Base-by-base conservation (phyloP, 2,797 vertebrate genomes). In the Characodon lateralis region DNA sequence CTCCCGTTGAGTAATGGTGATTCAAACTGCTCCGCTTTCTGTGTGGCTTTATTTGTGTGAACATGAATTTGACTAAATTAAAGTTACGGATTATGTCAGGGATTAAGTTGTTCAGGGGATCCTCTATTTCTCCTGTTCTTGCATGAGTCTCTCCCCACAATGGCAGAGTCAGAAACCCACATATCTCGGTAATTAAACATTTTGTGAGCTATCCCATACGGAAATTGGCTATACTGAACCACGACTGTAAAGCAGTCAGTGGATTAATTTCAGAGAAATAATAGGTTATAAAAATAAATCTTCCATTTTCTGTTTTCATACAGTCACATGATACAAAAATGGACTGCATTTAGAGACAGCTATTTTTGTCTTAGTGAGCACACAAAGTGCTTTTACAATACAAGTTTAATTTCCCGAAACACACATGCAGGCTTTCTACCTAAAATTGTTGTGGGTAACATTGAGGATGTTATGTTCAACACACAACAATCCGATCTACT, bases 81-180 rank as follows among this genome's bases (percentile, higher is more conserved):
- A 95, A 95, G 88, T 94, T 90, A 85, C 80, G 94, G 94, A 95
- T 95, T 95, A 95, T 93, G 93, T 87, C 73, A 85, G 86, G 93
- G 95, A 95, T 96, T 95, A 95, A 94, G 92, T 94, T 95, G 94
- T 95, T 94, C 92, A 87, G 86, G 80, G 88, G 89, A 93, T 94
- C 90, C 90, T 89, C 86, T 85, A 83, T 83, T 87, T 91, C 81
- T 89, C 83, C 72, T 84, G 92, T 90, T 87, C 84, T 84, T 88
- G 85, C 80, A 73, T 26, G 75, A 91, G 79, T 82, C 82, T 87
- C 79, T 82, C 63, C 79, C 71, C 73, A 87, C 87, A 93, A 92
- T 90, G 88, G 86, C 82, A 78, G 81, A 90, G 91, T 88, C 90
- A 84, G 77, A 88, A 83, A 88, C 81, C 85, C 78, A 78, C 74